A percentile compares a stretch with the other conserved stretches of the same genome.
phyloP scores from a whole-genome alignment of 2,113 vertebrate species.

The Trematomus loennbergii region DNA sequence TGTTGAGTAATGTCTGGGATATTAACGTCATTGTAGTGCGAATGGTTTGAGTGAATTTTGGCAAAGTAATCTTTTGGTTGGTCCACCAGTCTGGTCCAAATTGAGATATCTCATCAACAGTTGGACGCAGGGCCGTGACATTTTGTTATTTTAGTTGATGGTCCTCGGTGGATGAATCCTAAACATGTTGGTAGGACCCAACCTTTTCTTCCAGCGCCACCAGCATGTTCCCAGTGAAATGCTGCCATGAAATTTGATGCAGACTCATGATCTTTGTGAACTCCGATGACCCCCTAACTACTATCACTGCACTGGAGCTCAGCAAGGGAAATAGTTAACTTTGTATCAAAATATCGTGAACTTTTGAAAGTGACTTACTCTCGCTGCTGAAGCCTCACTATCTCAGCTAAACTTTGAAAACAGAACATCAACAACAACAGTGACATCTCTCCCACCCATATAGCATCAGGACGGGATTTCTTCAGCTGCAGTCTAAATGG shows the following conservation, averaged over 20 bases:
- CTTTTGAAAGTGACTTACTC: background rate
- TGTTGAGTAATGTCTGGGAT: background rate
- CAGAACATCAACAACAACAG: no score
- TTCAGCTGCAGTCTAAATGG: no score
- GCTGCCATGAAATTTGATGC: background rate
- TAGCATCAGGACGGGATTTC: background rate
- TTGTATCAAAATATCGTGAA: background rate
- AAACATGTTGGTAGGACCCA: background rate
- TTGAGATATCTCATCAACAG: background rate
- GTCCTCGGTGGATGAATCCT: background rate
- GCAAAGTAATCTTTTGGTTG: background rate
- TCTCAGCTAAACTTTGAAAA: background rate
- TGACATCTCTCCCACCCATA: background rate
- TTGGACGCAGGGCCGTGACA: background rate
- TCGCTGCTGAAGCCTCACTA: background rate
- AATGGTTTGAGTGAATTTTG: background rate
- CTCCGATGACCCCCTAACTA: background rate
- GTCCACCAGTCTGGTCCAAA: background rate
- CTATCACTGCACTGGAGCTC: background rate
- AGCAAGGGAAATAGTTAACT: background rate
- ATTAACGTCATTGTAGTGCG: background rate
- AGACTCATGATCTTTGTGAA: background rate
- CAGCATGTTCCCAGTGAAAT: background rate
- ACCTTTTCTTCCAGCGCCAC: background rate
- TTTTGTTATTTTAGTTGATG: background rate